Base-by-base conservation (phyloP, 2,797 vertebrate species). In the Lerista edwardsae region DNA sequence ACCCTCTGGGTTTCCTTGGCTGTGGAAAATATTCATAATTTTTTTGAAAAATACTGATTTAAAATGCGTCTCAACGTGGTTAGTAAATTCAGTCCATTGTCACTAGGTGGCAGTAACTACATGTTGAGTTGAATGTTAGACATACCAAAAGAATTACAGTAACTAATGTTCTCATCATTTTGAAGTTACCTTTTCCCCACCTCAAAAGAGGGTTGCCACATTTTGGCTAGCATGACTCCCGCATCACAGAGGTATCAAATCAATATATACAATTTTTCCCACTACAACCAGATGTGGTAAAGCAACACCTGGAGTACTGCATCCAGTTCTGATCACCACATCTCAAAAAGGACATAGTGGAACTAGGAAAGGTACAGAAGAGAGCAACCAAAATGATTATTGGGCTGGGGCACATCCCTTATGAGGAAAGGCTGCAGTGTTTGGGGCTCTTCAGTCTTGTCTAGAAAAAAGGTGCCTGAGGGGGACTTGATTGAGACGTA, bases 51-150 rank as follows among this genome's bases (percentile, higher is more conserved):
- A 61, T 21, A 57, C 55, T 19, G n/a, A 31, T 34, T n/a, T 67
- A 67, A 44, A 75, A 36, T n/a, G 21, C 25, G 31, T 36, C 17
- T 39, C 65, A 84, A 71, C 62, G 62, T 62, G 27, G 79, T 59
- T 87, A 27, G 29, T 72, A 80, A 86, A 86, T 73, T 51, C 65
- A 80, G 6, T 27, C 5, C 34, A 80, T 51, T 75, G 14, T 79
- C 95, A 27, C 92, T 93, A 95, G 95, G 31, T 93, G 96, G 94
- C 95, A 93, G 59, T 91, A 88, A 82, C 3, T 31, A 87, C 75
- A 77, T 10, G 3, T 51, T 39, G 57, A 82, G 31, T 74, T 61
- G 73, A 64, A 44, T 23, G 23, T 7, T 27, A 17, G 4, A 12
- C 6, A 5, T 76, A 74, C 36, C 39, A 29, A 69, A 79, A 51